phyloP scores from a whole-genome alignment of 2,113 vertebrate genomes.

The Diphyllodes magnificus region DNA sequence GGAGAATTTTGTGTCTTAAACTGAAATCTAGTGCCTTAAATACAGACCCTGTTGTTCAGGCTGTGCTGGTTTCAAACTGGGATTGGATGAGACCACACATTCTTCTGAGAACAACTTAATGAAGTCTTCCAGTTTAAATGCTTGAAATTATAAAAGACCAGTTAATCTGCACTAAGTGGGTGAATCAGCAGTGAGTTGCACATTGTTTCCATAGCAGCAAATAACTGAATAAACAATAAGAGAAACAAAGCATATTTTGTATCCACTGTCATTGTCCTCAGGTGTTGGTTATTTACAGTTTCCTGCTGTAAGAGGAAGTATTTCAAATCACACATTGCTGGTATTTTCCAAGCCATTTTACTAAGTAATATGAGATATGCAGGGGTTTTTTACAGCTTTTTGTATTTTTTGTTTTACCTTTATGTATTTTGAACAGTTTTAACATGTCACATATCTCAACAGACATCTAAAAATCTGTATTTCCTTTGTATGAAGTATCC shows the following conservation, averaged over 20 bases:
- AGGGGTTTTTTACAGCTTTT: not conserved
- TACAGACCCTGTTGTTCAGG: not conserved
- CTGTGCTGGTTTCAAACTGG: not conserved
- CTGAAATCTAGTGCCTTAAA: not conserved
- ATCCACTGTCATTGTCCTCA: not conserved
- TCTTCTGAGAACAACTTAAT: not conserved
- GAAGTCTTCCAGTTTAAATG: not conserved
- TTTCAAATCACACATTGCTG: not conserved
- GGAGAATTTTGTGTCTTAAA: not conserved
- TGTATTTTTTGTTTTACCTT: not conserved
- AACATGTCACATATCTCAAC: not conserved
- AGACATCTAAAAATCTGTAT: too few species aligned
- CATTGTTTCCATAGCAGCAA: not conserved
- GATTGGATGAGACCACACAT: not conserved
- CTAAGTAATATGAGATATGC: not conserved
- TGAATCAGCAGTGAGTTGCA: not conserved
- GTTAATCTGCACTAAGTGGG: not conserved
- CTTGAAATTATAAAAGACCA: not conserved
- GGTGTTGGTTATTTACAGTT: not conserved
- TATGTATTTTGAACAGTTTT: not conserved
- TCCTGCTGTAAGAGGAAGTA: not conserved
- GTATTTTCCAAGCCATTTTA: not conserved
- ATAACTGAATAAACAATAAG: not conserved
- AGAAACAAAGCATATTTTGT: not conserved
- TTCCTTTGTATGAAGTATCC: not conserved